Conservation (phyloP, 1,140 invertebrate genomes). For the Pseudomyrmex flavicornis region DNA sequence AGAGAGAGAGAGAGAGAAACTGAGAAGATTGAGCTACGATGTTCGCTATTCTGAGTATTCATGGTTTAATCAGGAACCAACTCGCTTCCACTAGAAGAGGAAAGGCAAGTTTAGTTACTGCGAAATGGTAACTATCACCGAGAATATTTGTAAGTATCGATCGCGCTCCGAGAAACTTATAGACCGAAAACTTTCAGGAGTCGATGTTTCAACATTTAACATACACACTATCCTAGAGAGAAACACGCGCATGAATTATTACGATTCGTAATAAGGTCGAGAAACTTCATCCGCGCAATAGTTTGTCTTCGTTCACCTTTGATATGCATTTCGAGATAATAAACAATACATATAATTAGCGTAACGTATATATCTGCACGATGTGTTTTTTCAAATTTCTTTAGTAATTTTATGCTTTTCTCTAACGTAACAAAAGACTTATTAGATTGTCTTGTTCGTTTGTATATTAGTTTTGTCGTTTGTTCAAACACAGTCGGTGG, state of each 20-base stretch:
- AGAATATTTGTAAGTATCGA: constrained; percentile 67
- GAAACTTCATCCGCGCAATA: neutral
- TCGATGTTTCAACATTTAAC: constrained; percentile 50
- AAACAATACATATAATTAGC: neutral
- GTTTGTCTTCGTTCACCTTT: neutral
- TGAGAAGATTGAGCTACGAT: constrained; percentile 59
- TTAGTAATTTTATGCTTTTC: no score
- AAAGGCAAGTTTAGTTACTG: constrained; percentile 68
- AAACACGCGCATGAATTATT: constrained; percentile 26
- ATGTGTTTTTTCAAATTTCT: no score
- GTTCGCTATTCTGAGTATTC: constrained; percentile 71
- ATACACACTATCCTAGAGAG: neutral
- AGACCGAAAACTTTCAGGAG: constrained; percentile 36
- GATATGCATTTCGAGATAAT: neutral
- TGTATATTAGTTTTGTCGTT: constrained; percentile 6
- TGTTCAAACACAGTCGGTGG: neutral
- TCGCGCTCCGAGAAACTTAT: constrained; percentile 62
- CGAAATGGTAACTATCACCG: constrained; percentile 58
- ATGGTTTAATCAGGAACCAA: constrained; percentile 75
- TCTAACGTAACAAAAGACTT: neutral
- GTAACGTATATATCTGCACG: no score
- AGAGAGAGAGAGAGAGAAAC: neutral
- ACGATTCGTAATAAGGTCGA: constrained; percentile 8
- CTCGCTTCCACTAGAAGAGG: constrained; percentile 64
- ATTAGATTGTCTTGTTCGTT: neutral